Evolutionary conservation across 2,113 vertebrate genomes (phyloP).

Genomic region (Oncorhynchus keta): DNA sequence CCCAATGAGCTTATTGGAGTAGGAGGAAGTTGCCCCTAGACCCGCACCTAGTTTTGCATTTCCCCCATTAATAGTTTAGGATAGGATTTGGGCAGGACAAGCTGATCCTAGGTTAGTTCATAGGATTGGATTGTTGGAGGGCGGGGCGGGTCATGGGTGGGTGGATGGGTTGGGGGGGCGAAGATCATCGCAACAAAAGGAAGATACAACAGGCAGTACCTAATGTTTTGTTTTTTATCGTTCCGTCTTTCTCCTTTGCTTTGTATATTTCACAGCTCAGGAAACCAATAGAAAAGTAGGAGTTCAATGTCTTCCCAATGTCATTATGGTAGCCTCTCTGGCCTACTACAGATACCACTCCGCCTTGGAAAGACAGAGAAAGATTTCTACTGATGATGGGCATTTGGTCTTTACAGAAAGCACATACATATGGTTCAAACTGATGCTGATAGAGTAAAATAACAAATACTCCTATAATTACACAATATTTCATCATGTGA

Average conservation of each 20-base stretch:
- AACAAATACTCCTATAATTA: not conserved
- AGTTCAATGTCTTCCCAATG: slow-evolving; percentile 28
- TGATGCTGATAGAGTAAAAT: not conserved
- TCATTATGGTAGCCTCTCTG: slow-evolving; percentile 22
- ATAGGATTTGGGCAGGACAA: too few species aligned
- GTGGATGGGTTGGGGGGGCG: slow-evolving; percentile 34
- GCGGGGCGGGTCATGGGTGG: not conserved
- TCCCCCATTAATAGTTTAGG: too few species aligned
- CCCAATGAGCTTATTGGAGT: not conserved
- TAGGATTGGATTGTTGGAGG: not conserved
- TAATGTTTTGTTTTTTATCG: slow-evolving; percentile 37
- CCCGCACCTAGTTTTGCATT: too few species aligned
- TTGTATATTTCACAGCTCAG: slow-evolving; percentile 88
- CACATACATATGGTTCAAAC: not conserved
- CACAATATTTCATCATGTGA: not conserved
- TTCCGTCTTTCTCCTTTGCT: slow-evolving; percentile 48
- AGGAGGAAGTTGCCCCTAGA: too few species aligned
- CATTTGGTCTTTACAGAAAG: not conserved
- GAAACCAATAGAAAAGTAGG: slow-evolving; percentile 72
- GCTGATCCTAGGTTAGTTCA: too few species aligned
- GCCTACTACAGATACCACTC: slow-evolving; percentile 25
- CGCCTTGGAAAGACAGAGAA: slow-evolving; percentile 23
- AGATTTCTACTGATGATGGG: not conserved
- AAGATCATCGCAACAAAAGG: slow-evolving; percentile 33
- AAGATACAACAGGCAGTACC: slow-evolving; percentile 24